These are phyloP conservation scores for Eubasilissa splendida DNA, from an alignment of 2,888 invertebrate genomes.

Conservation along the genomic window DNA sequence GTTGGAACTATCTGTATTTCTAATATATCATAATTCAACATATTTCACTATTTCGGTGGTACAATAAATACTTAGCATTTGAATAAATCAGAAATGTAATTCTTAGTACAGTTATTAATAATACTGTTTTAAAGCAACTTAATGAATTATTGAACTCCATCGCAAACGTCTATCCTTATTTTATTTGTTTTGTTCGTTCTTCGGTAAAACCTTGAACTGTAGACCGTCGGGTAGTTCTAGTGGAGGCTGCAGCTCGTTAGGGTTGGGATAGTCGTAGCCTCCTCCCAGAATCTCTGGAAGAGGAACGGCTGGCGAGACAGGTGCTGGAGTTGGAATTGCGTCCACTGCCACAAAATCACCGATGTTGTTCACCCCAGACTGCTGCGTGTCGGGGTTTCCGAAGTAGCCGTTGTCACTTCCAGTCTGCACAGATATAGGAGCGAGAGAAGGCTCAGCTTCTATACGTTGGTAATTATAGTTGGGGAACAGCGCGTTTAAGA, in stretches of 20 bases:
- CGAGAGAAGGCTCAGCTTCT: neutral
- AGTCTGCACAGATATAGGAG: conserved; percentile 19
- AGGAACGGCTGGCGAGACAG: neutral
- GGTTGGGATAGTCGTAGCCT: conserved; percentile 56
- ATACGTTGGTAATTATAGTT: conserved; percentile 45
- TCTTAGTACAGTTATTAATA: too few relatives aligned
- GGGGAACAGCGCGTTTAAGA: conserved; percentile 45
- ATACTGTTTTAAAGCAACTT: too few relatives aligned
- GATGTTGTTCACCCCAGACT: conserved; percentile 40
- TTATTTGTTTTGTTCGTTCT: neutral
- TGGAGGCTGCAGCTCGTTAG: conserved; percentile 51
- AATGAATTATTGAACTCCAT: too few relatives aligned
- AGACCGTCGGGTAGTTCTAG: conserved; percentile 42
- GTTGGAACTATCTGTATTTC: too few relatives aligned
- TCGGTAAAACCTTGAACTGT: conserved; percentile 45
- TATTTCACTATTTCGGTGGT: too few relatives aligned
- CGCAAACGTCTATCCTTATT: too few relatives aligned
- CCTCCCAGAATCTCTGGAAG: neutral
- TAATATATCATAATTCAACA: too few relatives aligned
- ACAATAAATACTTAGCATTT: too few relatives aligned
- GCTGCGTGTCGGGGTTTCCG: conserved; percentile 13
- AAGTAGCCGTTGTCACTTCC: conserved; percentile 22
- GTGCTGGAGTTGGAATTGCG: neutral
- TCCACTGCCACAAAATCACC: conserved; percentile 42
- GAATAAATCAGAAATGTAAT: too few relatives aligned